Percentiles rank a stretch among this genome's conserved stretches.
These are phyloP conservation scores for Melanerpes formicivorus DNA, from an alignment of 2,113 vertebrate species.

Conservation along the genomic window DNA sequence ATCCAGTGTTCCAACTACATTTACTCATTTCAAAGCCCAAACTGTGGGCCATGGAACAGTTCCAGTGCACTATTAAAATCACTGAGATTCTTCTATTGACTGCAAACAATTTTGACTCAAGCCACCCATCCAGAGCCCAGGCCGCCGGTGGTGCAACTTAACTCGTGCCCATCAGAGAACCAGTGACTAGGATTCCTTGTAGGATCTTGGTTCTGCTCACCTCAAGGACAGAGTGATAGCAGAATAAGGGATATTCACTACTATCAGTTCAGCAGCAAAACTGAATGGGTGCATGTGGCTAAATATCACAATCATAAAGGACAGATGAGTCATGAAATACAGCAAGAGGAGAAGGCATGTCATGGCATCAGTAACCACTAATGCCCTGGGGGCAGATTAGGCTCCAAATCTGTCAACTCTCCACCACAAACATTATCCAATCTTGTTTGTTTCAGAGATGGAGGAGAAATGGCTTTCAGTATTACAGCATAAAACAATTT, in stretches of 20 bases:
- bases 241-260: not conserved
- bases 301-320: not conserved
- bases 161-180: not conserved
- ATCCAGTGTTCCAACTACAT: not conserved
- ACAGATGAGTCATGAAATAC: not conserved
- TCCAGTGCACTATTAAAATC: not conserved
- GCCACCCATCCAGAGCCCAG: not conserved
- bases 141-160: not conserved
- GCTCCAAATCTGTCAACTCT: not conserved
- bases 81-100: not conserved
- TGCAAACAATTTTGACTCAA: not conserved
- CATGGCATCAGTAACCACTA: not conserved
- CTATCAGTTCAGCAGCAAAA: not conserved
- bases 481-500: not conserved
- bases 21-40: slow-evolving; percentile 6
- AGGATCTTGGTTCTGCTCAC: not conserved
- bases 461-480: not conserved
- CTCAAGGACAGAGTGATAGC: not conserved
- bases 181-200: not conserved
- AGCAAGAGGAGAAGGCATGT: not conserved
- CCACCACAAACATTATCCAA: not conserved
- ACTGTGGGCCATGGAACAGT: not conserved
- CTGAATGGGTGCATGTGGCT: not conserved
- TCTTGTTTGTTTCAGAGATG: not conserved
- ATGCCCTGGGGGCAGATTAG: not conserved